These are phyloP conservation scores for Echinarachnius parma DNA, from an alignment of 53 echinoderm and acorn worm genomes.

Conservation along the genomic window DNA sequence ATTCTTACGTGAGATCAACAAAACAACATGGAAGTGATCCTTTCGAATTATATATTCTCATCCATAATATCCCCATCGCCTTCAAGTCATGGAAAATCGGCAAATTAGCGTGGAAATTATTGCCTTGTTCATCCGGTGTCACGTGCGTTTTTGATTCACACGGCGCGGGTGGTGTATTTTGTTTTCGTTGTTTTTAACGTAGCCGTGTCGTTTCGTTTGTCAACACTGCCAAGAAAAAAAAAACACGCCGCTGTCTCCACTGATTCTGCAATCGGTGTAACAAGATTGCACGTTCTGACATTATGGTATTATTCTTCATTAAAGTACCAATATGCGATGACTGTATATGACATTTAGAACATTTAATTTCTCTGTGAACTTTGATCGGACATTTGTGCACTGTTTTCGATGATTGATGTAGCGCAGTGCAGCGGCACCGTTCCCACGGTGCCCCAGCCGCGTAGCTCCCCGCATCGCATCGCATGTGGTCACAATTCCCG, in stretches of 20 bases:
- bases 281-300: too few relatives aligned
- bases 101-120: constrained; percentile 21
- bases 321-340: background rate
- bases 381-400: constrained; percentile 3
- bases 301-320: background rate
- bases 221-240: background rate
- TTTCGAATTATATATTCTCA: too few relatives aligned
- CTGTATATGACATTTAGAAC: background rate
- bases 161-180: too few relatives aligned
- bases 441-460: constrained; percentile 48
- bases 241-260: too few relatives aligned
- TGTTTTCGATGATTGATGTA: constrained; percentile 4
- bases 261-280: too few relatives aligned
- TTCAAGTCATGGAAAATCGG: too few relatives aligned
- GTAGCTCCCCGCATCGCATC: constrained; percentile 39
- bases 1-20: constrained; percentile 2
- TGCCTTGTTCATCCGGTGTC: constrained; percentile 28
- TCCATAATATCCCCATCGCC: too few relatives aligned
- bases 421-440: constrained; percentile 38
- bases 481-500: constrained; percentile 48
- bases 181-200: background rate
- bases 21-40: too few relatives aligned
- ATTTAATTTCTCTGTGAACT: background rate
- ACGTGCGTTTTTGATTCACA: constrained; percentile 33
- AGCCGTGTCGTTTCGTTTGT: background rate